Percentiles rank a stretch among this genome's conserved stretches.
phyloP scores from a whole-genome alignment of 2,113 vertebrate species.

The Chloropsis hardwickii region DNA sequence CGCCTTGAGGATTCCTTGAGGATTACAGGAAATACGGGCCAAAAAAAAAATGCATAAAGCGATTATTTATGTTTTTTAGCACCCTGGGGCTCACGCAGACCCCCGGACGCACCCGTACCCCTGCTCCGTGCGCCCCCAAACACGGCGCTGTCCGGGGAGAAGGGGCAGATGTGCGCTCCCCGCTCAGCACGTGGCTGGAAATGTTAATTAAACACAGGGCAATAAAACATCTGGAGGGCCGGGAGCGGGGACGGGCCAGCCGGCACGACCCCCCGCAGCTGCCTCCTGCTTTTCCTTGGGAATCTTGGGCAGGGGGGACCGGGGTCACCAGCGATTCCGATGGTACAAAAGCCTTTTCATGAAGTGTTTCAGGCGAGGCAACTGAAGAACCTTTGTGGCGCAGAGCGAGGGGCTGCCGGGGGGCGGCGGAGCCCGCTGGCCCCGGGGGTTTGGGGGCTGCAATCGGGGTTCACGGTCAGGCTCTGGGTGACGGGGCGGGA shows the following conservation, averaged over 20 bases:
- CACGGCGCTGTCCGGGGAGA: neutral
- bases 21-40: accelerated
- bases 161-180: neutral
- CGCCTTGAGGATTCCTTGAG: accelerated
- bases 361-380: neutral
- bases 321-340: neutral
- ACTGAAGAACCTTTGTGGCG: slow-evolving; percentile 41
- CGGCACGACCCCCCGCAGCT: neutral
- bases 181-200: neutral
- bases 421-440: neutral
- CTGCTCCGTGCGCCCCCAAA: accelerated
- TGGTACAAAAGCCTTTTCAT: slow-evolving; percentile 50
- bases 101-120: neutral
- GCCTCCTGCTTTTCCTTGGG: neutral
- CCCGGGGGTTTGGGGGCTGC: neutral
- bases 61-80: neutral
- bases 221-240: slow-evolving; percentile 37
- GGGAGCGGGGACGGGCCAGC: neutral
- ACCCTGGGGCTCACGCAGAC: neutral
- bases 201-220: neutral
- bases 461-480: neutral
- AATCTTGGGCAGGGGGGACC: neutral
- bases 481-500: neutral
- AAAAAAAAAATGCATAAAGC: accelerated
- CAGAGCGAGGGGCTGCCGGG: neutral